These are phyloP conservation scores for Orthonychiurus folsomi DNA, from an alignment of 2,888 invertebrate genomes.

Conservation along the genomic window DNA sequence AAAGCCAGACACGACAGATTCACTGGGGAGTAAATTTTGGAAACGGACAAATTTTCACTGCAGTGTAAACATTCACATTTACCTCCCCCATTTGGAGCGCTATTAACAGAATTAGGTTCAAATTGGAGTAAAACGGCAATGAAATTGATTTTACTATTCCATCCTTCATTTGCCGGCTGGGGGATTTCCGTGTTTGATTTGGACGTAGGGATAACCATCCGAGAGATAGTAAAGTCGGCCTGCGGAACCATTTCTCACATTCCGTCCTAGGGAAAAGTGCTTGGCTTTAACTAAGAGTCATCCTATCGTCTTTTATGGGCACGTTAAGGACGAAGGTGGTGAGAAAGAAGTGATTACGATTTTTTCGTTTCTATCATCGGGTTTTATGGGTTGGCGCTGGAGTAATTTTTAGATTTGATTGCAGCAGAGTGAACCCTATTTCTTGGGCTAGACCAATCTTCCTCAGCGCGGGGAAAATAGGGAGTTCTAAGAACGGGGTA, in stretches of 20 bases:
- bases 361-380: background rate
- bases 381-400: background rate
- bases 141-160: background rate
- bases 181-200: background rate
- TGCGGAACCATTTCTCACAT: background rate
- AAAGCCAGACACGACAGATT: background rate
- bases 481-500: background rate
- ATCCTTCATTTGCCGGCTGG: too few species aligned
- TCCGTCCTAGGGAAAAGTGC: background rate
- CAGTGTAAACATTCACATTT: too few species aligned
- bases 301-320: background rate
- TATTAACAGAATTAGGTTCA: too few species aligned
- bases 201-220: background rate
- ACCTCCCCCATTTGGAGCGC: too few species aligned
- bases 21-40: background rate
- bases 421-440: background rate
- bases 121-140: background rate
- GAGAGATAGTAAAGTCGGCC: background rate
- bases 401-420: background rate
- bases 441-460: background rate
- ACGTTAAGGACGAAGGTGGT: background rate
- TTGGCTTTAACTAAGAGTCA: background rate
- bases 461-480: background rate
- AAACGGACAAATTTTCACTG: too few species aligned
- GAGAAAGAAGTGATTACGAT: slow-evolving; percentile 1